Conservation (phyloP, 2,888 invertebrate species). For the Siphlonurus alternatus region DNA sequence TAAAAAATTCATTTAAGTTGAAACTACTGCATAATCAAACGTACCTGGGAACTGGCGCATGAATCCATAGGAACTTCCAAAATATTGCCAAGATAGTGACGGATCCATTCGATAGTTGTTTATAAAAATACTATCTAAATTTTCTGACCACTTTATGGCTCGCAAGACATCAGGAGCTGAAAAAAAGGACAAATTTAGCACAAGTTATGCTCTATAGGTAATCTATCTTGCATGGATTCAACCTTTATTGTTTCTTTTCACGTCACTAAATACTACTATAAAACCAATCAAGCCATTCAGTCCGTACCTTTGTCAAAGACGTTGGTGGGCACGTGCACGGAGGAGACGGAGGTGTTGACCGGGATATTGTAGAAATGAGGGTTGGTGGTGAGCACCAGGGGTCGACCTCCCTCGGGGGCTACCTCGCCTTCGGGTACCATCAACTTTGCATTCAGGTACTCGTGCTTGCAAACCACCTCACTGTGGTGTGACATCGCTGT, state of each 20-base stretch:
- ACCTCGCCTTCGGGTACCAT: constrained; percentile 29
- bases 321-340: constrained; percentile 91
- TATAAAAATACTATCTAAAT: constrained; percentile 74
- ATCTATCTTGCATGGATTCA: too few relatives aligned
- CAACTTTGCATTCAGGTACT: constrained; percentile 23
- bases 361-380: constrained; percentile 61
- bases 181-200: constrained; percentile 14
- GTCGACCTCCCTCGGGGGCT: constrained; percentile 28
- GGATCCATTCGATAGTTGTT: constrained; percentile 75
- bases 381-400: constrained; percentile 47
- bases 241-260: too few relatives aligned
- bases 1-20: too few relatives aligned
- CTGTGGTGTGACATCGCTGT: constrained; percentile 42
- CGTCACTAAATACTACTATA: too few relatives aligned
- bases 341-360: constrained; percentile 62
- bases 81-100: constrained; percentile 92
- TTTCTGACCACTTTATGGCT: constrained; percentile 92
- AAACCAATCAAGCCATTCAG: constrained; percentile 2
- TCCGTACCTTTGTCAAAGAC: constrained; percentile 75
- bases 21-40: not conserved
- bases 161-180: constrained; percentile 69
- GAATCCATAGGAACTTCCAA: constrained; percentile 93
- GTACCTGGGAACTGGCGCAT: constrained; percentile 93
- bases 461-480: constrained; percentile 21
- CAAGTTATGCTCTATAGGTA: constrained; percentile 7